These are phyloP conservation scores for Amphipyra berbera DNA, from an alignment of 2,888 invertebrate genomes.

Conservation along the genomic window DNA sequence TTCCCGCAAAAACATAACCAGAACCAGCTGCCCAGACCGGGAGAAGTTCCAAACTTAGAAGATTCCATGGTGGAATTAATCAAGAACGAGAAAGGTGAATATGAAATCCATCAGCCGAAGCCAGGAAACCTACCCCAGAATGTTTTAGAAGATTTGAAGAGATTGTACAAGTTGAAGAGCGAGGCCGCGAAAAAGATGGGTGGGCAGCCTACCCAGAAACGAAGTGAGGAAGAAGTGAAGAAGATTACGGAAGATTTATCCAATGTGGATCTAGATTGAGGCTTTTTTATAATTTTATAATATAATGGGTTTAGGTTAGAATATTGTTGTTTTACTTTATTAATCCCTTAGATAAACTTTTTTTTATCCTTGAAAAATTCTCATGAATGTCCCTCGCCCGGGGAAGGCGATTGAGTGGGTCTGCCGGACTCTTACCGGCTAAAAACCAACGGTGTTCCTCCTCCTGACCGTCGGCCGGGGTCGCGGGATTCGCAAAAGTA, in stretches of 20 bases:
- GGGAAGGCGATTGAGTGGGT: too few relatives aligned
- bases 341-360: too few relatives aligned
- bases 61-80: constrained; percentile 82
- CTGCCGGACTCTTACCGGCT: too few relatives aligned
- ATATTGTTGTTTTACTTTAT: constrained; percentile 23
- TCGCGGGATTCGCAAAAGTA: too few relatives aligned
- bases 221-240: constrained; percentile 76
- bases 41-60: constrained; percentile 80
- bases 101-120: constrained; percentile 83
- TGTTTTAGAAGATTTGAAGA: constrained; percentile 72
- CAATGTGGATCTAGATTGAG: constrained; percentile 88
- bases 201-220: constrained; percentile 32
- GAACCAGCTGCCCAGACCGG: constrained; percentile 57
- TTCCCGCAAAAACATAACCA: constrained; percentile 63
- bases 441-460: too few relatives aligned
- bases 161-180: constrained; percentile 78
- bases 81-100: constrained; percentile 80
- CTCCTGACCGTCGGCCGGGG: too few relatives aligned
- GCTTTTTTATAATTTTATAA: constrained; percentile 42
- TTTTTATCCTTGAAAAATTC: too few relatives aligned
- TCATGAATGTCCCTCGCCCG: too few relatives aligned
- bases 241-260: constrained; percentile 90
- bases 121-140: constrained; percentile 80
- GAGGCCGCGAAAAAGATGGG: constrained; percentile 71
- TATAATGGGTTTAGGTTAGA: constrained; percentile 45